Conservation (phyloP, 2,113 vertebrate species). For the Pseudopodoces humilis region DNA sequence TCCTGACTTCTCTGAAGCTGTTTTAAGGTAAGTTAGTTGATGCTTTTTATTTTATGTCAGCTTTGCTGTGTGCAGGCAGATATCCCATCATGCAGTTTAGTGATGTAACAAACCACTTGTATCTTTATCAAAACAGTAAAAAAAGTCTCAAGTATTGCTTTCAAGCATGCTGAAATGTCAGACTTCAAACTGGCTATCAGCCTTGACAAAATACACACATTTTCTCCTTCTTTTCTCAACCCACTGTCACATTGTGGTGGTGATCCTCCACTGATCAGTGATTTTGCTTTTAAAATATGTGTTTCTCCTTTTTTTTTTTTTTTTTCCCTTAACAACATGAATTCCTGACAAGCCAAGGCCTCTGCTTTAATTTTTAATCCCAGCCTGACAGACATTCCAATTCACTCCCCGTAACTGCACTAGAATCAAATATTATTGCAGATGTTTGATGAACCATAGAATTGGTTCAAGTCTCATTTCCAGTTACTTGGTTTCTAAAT, state of each 20-base stretch:
- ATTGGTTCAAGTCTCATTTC: constrained; percentile 45
- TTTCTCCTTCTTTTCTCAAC: background rate
- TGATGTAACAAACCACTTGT: background rate
- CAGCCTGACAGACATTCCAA: constrained; percentile 17
- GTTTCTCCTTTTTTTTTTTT: background rate
- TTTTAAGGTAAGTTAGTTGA: background rate
- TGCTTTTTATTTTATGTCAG: background rate
- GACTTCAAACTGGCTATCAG: background rate
- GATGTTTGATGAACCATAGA: constrained; percentile 51
- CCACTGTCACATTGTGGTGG: background rate
- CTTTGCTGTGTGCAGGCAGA: background rate
- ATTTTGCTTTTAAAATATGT: background rate
- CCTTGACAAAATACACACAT: background rate
- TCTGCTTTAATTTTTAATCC: constrained; percentile 58
- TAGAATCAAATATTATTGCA: constrained; percentile 43
- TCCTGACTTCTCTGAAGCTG: background rate
- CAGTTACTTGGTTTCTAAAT: constrained; percentile 59
- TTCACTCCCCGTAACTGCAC: background rate
- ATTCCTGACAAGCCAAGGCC: constrained; percentile 1
- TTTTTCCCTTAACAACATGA: background rate
- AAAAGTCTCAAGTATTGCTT: background rate
- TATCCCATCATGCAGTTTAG: background rate
- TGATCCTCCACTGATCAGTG: background rate
- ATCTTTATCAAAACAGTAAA: background rate
- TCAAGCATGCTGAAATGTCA: background rate